A percentile compares a stretch with the other conserved stretches of the same genome.
phyloP scores from a whole-genome alignment of 1,140 invertebrate species.

The Dreissena rostriformis region DNA sequence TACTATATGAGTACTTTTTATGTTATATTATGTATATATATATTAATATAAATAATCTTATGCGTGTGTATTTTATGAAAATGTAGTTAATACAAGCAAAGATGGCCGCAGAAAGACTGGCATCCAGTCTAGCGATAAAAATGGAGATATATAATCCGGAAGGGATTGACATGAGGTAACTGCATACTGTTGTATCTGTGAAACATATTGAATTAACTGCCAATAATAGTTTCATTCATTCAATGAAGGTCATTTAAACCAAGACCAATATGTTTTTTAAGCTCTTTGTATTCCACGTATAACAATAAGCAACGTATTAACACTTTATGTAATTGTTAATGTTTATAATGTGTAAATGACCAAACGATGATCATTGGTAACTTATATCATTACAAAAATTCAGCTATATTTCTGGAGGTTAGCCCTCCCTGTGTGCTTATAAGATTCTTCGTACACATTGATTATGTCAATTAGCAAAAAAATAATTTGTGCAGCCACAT shows the following conservation, averaged over 20 bases:
- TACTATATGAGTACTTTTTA: background rate
- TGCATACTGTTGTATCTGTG: background rate
- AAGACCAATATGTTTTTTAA: background rate
- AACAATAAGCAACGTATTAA: background rate
- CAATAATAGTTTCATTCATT: background rate
- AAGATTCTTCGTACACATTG: too few relatives aligned
- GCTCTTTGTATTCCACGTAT: background rate
- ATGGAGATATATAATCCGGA: constrained; percentile 52
- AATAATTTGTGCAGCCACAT: too few relatives aligned
- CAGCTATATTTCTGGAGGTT: too few relatives aligned
- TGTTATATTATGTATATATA: constrained; percentile 1
- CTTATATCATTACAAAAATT: too few relatives aligned
- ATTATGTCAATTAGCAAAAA: too few relatives aligned
- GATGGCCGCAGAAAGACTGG: constrained; percentile 49
- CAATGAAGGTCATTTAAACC: background rate
- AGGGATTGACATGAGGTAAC: constrained; percentile 54
- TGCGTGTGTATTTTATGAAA: background rate
- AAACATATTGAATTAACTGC: background rate
- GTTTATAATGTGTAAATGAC: background rate
- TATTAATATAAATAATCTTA: too few relatives aligned
- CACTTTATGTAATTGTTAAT: too few relatives aligned
- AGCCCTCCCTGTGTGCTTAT: too few relatives aligned
- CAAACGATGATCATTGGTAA: background rate
- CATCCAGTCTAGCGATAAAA: constrained; percentile 35
- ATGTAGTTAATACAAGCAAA: constrained; percentile 42